Evolutionary conservation across 2,888 invertebrate species (phyloP), one percentile per base, ranked within the genome.

Genomic region (Craniophora ligustri): DNA sequence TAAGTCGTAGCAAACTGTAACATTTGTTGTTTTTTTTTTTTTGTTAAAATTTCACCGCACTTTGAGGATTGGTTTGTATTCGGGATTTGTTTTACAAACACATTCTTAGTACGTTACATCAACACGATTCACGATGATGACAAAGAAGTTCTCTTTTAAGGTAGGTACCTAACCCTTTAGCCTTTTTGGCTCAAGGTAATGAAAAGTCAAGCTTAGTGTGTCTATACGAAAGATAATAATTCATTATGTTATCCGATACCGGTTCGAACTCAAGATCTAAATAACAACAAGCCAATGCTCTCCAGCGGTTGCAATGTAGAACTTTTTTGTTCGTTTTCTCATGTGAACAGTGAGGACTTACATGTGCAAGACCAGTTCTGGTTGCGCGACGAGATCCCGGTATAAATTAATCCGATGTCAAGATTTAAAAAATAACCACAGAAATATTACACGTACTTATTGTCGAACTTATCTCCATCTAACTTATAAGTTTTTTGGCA

Each of bases 361-460:
- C 39, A 39, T 39, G 34, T 40, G 21, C 42, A 67, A 68, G 63
- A 77, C 77, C 74, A 39, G 77, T 77, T 72, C 66, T 72, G 56
- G 36, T 62, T 67, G 53, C 67, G 42, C 69, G 63, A 51, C 65
- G 58, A 59, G 60, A 68, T 63, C 67, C 69, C 59, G 62, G 47
- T 68, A 53, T 64, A 58, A 68, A 62, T 62, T 51, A 42, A 55
- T 59, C 42, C 31, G 31, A 42, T 46, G 35, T 39, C 49, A 49
- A 18, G 23, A 44, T 56, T 48, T 19, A 41, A 51, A 47, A 65
- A 56, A 56, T 44, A 56, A 40, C 30, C 19, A 38, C 21, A 51
- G 32, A 68, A 40, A 45, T 53, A 53, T 53, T 53, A 59, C 39
- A 23, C 30, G 36, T 45, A 28, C 21, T 19, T 15, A 15, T n/a